Percentiles rank a stretch among this genome's conserved stretches.
These are phyloP conservation scores for Hydrolagus colliei DNA, from an alignment of 2,797 vertebrate genomes.

Conservation along the genomic window DNA sequence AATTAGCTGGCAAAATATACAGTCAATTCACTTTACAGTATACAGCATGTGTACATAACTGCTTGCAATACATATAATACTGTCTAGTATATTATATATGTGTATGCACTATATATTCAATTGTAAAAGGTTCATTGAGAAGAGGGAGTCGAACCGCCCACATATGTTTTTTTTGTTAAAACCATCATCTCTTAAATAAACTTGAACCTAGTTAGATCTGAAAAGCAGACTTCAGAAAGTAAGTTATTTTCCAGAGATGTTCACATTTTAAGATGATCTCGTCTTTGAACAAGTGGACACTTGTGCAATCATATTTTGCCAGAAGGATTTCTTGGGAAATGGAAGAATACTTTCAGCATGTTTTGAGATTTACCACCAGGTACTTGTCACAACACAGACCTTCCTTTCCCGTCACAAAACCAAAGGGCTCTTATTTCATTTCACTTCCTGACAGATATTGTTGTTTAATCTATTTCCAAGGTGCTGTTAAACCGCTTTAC, in stretches of 20 bases:
- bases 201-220: not conserved
- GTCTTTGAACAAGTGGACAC: not conserved
- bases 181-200: not conserved
- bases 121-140: no score
- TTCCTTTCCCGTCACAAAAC: not conserved
- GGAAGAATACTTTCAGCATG: not conserved
- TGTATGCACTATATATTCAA: no score
- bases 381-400: not conserved
- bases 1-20: no score
- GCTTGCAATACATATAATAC: no score
- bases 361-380: conserved; percentile 19
- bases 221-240: not conserved
- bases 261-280: not conserved
- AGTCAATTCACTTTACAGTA: no score
- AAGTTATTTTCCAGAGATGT: not conserved
- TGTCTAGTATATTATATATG: no score
- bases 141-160: no score
- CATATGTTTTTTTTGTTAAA: no score
- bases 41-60: no score
- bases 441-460: not conserved
- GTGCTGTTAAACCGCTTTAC: not conserved
- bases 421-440: not conserved
- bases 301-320: conserved; percentile 6
- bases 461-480: not conserved
- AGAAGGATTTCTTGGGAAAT: not conserved